phyloP scores from a whole-genome alignment of 2,113 vertebrate genomes.

The Rhipidura dahli region DNA sequence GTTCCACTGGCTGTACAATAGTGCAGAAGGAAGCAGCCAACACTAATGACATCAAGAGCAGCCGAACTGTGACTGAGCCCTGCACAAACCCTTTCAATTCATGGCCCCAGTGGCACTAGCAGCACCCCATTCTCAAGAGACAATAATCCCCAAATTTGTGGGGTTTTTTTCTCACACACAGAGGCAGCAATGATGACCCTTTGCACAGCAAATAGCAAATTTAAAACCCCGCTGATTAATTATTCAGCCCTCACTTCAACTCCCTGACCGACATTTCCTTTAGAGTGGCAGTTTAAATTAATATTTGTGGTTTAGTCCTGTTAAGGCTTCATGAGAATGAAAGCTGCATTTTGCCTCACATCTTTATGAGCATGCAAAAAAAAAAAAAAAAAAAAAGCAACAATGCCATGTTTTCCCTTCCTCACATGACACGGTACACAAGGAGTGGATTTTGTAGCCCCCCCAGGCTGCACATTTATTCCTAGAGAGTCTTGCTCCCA shows the following conservation, averaged over 20 bases:
- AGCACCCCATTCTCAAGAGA: neutral
- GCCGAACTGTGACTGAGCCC: neutral
- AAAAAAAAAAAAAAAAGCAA: neutral
- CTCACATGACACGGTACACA: neutral
- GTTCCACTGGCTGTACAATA: neutral
- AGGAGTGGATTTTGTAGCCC: neutral
- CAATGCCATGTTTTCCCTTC: neutral
- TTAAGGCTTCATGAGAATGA: neutral
- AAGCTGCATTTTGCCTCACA: neutral
- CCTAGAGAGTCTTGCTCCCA: neutral
- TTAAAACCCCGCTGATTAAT: neutral
- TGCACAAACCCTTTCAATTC: neutral
- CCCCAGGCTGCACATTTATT: neutral
- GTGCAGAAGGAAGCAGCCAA: neutral
- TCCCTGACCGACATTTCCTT: neutral
- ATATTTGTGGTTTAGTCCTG: neutral
- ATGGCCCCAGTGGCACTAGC: neutral
- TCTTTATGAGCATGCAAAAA: neutral
- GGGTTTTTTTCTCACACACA: neutral
- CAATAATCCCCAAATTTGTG: neutral
- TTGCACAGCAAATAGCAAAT: neutral
- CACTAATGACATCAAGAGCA: neutral
- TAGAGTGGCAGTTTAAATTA: neutral
- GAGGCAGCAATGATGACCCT: neutral
- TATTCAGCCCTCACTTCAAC: neutral